Percentiles rank a stretch among this genome's conserved stretches.
Conservation (phyloP, 2,888 invertebrate species). For the Drosophila meridionalis region DNA sequence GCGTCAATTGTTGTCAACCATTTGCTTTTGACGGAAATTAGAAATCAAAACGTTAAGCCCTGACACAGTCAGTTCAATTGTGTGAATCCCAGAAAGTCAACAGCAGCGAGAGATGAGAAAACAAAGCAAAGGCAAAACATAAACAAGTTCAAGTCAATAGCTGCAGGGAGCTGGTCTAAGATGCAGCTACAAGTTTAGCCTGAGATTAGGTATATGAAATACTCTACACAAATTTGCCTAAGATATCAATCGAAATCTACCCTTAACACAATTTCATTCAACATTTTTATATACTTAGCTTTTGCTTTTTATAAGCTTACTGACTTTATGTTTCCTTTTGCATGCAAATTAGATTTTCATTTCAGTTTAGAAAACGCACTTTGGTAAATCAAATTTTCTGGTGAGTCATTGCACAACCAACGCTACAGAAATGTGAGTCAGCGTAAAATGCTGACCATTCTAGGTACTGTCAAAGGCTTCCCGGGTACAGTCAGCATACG, state of each 20-base stretch:
- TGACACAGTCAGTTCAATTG: conserved; percentile 32
- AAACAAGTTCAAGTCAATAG: background rate
- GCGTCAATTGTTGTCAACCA: conserved; percentile 53
- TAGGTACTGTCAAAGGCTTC: conserved; percentile 32
- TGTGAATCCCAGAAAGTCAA: conserved; percentile 1
- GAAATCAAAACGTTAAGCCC: conserved; percentile 56
- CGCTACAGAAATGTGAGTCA: conserved; percentile 40
- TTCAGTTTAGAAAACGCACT: conserved; percentile 25
- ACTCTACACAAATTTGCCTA: background rate
- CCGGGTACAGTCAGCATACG: conserved; percentile 25
- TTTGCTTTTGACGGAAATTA: conserved; percentile 59
- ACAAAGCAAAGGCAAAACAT: background rate
- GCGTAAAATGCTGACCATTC: conserved; percentile 41
- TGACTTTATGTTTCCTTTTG: background rate
- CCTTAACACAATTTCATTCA: background rate
- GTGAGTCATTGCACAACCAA: conserved; percentile 42
- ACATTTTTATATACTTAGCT: background rate
- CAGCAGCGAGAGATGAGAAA: conserved; percentile 8
- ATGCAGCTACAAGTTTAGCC: background rate
- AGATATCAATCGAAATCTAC: background rate
- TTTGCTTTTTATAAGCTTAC: conserved; percentile 2
- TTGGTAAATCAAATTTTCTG: conserved; percentile 30
- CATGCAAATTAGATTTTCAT: conserved; percentile 40
- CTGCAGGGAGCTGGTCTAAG: background rate
- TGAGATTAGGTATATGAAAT: background rate